Conservation (phyloP, 2,113 vertebrate species). For the Ursus arctos region DNA sequence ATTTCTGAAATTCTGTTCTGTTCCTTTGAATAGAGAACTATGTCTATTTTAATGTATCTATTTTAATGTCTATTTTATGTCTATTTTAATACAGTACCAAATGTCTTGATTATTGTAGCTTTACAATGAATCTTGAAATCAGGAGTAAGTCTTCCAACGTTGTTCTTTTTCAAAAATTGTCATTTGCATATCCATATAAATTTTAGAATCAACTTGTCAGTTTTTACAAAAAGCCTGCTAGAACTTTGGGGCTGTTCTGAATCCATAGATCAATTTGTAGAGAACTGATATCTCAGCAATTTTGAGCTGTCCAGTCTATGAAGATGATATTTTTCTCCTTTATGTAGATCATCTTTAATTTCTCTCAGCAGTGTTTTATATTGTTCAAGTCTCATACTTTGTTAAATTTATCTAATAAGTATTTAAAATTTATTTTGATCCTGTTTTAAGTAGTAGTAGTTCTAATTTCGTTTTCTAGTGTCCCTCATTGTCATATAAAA, state of each 20-base stretch:
- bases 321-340: background rate
- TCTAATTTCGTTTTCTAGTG: background rate
- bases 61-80: constrained; percentile 10
- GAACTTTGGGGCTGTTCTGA: background rate
- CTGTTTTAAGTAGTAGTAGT: background rate
- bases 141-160: background rate
- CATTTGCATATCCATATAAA: background rate
- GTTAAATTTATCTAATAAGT: background rate
- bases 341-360: constrained; percentile 50
- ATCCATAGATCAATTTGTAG: background rate
- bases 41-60: background rate
- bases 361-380: background rate
- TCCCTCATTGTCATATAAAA: background rate
- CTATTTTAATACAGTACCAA: background rate
- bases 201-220: background rate
- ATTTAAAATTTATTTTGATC: background rate
- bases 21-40: background rate
- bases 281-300: background rate
- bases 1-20: constrained; percentile 38
- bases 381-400: background rate
- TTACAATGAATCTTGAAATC: background rate
- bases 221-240: background rate
- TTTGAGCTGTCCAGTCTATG: background rate
- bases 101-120: background rate
- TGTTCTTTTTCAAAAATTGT: constrained; percentile 12